These are phyloP conservation scores for Carterocephalus palaemon DNA, from an alignment of 2,888 invertebrate species.

Conservation along the genomic window DNA sequence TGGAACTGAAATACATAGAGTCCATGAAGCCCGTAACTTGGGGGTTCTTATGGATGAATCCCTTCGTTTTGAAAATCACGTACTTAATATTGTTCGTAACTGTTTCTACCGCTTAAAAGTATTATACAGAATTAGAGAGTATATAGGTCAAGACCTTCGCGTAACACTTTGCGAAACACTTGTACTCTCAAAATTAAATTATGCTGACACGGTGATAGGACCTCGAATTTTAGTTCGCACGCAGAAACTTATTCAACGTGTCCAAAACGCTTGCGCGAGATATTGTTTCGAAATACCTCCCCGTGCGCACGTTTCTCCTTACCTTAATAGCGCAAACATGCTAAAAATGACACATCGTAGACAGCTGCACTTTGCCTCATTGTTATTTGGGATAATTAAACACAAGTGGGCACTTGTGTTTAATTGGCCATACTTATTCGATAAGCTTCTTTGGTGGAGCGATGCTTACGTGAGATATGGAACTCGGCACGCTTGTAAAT, in stretches of 20 bases:
- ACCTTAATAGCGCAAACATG: background rate
- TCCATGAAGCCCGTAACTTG: background rate
- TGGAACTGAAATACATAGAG: background rate
- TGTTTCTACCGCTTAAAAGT: slow-evolving; percentile 1
- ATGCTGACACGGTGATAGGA: background rate
- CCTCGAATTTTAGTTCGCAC: background rate
- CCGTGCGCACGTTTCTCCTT: background rate
- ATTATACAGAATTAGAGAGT: background rate
- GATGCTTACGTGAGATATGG: background rate
- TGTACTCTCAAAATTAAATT: background rate
- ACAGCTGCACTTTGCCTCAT: background rate
- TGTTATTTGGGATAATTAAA: background rate
- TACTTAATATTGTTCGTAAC: background rate
- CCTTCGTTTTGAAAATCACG: slow-evolving; percentile 1
- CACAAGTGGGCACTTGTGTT: background rate
- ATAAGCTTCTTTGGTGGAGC: background rate
- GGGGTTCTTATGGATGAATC: background rate
- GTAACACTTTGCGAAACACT: background rate
- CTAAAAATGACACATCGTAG: background rate
- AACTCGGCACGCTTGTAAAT: background rate
- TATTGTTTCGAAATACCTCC: background rate
- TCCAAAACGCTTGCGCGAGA: background rate
- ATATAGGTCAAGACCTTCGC: background rate
- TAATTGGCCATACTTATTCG: background rate
- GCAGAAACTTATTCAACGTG: background rate